Evolutionary conservation across 2,113 vertebrate species (phyloP).

Genomic region (Siniperca chuatsi): DNA sequence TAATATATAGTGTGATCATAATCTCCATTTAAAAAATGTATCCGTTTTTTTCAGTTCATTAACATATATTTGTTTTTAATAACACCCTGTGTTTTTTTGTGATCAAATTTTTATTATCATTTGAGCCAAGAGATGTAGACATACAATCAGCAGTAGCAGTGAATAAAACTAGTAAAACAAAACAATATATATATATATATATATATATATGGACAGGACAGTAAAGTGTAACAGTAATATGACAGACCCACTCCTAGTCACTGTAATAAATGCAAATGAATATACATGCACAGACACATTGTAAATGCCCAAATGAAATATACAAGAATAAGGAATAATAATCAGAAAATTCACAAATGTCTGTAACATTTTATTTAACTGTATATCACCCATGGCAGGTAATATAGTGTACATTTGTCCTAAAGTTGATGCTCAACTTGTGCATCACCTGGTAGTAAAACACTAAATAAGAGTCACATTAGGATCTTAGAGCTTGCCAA

Average conservation of each 20-base stretch:
- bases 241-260: too few species aligned
- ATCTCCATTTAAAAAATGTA: too few species aligned
- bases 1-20: too few species aligned
- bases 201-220: too few species aligned
- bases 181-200: too few species aligned
- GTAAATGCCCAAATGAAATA: neutral
- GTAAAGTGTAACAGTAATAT: too few species aligned
- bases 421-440: neutral
- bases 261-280: too few species aligned
- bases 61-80: neutral
- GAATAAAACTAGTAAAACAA: too few species aligned
- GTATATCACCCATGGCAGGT: neutral
- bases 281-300: neutral
- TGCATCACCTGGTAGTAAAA: conserved; percentile 13
- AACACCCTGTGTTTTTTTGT: neutral
- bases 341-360: neutral
- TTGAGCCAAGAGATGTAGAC: too few species aligned
- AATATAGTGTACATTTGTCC: neutral
- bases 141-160: too few species aligned
- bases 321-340: neutral
- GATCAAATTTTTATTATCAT: too few species aligned
- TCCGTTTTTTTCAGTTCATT: too few species aligned
- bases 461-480: neutral
- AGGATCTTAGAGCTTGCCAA: neutral
- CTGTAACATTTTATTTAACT: neutral